Conservation (phyloP, 2,113 vertebrate species). For the Syngnathus floridae region DNA sequence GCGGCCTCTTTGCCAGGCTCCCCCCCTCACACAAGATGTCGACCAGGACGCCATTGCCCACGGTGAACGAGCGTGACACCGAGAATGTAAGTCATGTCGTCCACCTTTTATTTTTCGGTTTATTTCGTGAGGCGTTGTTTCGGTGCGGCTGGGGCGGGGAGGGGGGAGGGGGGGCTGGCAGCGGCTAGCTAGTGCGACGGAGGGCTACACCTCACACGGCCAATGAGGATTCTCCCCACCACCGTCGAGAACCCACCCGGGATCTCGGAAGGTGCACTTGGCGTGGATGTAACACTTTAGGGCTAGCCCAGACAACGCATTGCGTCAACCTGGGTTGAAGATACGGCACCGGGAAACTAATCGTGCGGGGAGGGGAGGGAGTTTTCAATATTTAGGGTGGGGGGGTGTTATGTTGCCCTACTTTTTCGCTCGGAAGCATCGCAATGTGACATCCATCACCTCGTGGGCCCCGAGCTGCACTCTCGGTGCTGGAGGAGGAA, state of each 20-base stretch:
- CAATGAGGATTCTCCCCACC: conserved; percentile 24
- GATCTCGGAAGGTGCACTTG: conserved; percentile 28
- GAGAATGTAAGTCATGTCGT: conserved; percentile 78
- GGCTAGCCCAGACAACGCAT: conserved; percentile 44
- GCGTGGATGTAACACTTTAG: conserved; percentile 11
- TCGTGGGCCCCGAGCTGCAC: conserved; percentile 47
- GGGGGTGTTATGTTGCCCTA: conserved; percentile 60
- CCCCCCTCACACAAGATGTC: conserved; percentile 79
- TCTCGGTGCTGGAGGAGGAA: conserved; percentile 23
- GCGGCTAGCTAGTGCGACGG: conserved; percentile 18
- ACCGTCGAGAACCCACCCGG: conserved; percentile 21
- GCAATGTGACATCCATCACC: conserved; percentile 68
- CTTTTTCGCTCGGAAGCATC: conserved; percentile 61
- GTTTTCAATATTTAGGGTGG: conserved; percentile 53
- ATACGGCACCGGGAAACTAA: conserved; percentile 2
- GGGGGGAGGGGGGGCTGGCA: conserved; percentile 8
- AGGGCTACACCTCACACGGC: conserved; percentile 30
- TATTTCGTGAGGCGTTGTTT: background rate
- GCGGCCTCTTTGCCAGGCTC: conserved; percentile 52
- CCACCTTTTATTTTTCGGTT: background rate
- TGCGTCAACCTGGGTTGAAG: conserved; percentile 51
- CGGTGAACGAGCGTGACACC: conserved; percentile 89
- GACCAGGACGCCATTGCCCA: conserved; percentile 90
- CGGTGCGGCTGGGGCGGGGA: background rate
- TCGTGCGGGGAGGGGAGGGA: conserved; percentile 5